A percentile compares a stretch with the other conserved stretches of the same genome.
These are phyloP conservation scores for Callorhinus ursinus DNA, from an alignment of 2,113 vertebrate species.

Conservation along the genomic window DNA sequence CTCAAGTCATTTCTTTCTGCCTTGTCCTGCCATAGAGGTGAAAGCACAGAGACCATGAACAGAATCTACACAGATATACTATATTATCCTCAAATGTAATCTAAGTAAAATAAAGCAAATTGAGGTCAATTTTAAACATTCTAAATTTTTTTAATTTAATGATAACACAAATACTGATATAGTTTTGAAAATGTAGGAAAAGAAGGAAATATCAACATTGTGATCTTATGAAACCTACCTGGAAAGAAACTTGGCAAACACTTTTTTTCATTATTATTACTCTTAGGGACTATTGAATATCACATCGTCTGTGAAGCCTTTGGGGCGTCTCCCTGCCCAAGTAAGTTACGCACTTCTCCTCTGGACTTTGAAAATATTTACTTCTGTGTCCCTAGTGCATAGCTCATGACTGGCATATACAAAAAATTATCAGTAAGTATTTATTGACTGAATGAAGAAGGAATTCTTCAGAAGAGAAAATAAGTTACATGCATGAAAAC, in stretches of 20 bases:
- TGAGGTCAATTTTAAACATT: neutral
- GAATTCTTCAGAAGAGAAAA: neutral
- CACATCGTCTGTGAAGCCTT: neutral
- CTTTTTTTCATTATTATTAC: neutral
- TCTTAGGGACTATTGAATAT: neutral
- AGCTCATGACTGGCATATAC: neutral
- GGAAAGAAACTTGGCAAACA: neutral
- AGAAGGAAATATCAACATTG: neutral
- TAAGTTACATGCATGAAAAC: neutral
- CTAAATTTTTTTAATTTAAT: constrained; percentile 14
- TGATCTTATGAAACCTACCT: neutral
- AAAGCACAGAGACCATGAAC: neutral
- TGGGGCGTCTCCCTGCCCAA: neutral
- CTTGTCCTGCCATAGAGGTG: neutral
- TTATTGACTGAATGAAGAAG: neutral
- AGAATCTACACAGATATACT: neutral
- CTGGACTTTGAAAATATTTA: neutral
- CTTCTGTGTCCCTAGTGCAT: neutral
- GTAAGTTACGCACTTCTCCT: neutral
- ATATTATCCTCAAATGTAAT: neutral
- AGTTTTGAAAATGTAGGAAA: neutral
- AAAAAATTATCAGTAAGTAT: neutral
- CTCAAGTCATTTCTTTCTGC: neutral
- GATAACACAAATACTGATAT: neutral
- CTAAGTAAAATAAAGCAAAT: neutral